phyloP scores from a whole-genome alignment of 2,888 invertebrate genomes.

The Hipparchia semele region DNA sequence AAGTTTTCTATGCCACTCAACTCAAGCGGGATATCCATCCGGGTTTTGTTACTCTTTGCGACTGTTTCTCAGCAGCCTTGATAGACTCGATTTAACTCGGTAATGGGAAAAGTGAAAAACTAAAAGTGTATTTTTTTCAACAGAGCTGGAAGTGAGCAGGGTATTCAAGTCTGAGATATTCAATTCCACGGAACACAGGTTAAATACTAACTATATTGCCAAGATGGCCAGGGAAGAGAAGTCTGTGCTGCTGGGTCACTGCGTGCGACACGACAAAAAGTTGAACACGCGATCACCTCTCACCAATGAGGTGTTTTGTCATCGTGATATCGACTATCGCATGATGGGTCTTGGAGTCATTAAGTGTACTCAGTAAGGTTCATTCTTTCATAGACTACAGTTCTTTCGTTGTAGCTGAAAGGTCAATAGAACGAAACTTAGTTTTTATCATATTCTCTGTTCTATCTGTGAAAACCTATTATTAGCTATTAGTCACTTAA shows the following conservation, averaged over 20 bases:
- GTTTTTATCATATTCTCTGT: too few relatives aligned
- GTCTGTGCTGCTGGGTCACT: conserved; percentile 78
- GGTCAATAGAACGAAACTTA: too few relatives aligned
- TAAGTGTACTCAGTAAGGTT: conserved; percentile 59
- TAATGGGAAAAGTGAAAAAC: too few relatives aligned
- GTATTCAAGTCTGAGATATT: conserved; percentile 84
- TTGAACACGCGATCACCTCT: conserved; percentile 83
- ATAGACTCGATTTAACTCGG: too few relatives aligned
- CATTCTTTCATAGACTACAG: background rate
- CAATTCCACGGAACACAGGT: conserved; percentile 79
- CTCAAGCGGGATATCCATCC: too few relatives aligned
- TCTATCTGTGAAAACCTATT: too few relatives aligned
- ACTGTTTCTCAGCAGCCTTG: too few relatives aligned
- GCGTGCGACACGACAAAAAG: conserved; percentile 79
- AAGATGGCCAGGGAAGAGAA: conserved; percentile 77
- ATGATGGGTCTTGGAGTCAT: conserved; percentile 81
- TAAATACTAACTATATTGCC: conserved; percentile 63
- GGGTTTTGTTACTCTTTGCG: too few relatives aligned
- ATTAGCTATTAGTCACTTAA: too few relatives aligned
- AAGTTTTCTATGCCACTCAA: too few relatives aligned
- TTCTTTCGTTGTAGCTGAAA: too few relatives aligned
- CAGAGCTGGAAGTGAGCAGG: conserved; percentile 85
- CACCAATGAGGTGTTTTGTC: conserved; percentile 82
- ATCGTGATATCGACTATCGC: conserved; percentile 82
- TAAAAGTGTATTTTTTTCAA: conserved; percentile 19